Evolutionary conservation across 2,113 vertebrate species (phyloP), one percentile per base, ranked within the genome.

Genomic region (Riparia riparia): DNA sequence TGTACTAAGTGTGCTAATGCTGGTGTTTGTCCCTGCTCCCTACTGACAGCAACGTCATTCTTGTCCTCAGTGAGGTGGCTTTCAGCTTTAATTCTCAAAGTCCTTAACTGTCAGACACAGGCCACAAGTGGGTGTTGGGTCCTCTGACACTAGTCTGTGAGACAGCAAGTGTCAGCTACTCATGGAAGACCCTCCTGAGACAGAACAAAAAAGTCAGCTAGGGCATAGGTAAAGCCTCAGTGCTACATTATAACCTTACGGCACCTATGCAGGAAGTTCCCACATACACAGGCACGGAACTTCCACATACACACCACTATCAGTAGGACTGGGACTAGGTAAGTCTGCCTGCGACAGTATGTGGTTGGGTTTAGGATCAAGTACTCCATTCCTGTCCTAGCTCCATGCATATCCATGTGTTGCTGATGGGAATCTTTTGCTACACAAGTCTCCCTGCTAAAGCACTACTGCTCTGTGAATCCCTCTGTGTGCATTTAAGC

Each of bases 1-100:
- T 83, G 92, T 88, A 83, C 51, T 88, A 93, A 95, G 71, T 83
- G 56, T 88, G 84, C 63, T 80, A 69, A 56, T 86, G 93, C 80
- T 92, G 83, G 41, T 83, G 60, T 76, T 81, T 89, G 69, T 79
- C 73, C 64, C 89, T 72, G 60, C 49, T 82, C 86, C 53, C 44
- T 83, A 3, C 41, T 89, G 90, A 90, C 90, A 93, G 94, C 63
- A 79, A 74, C 45, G 21, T 92, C 12, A 1, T 82, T 78, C 65
- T 64, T 89, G 53, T 82, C 34, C 71, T 50, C 16, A 41, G 0
- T 22, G 39, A 86, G 66, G 18, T 9, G 17, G 60, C 71, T 80
- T 93, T 56, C 82, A 88, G 68, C 34, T 90, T 86, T 68, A 77
- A 90, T 86, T 91, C 71, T 28, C 3, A 7, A 86, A 77, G 54